A percentile compares a stretch with the other conserved stretches of the same genome.
Evolutionary conservation across 2,888 invertebrate species (phyloP).

Genomic region (Xestia c-nigrum): DNA sequence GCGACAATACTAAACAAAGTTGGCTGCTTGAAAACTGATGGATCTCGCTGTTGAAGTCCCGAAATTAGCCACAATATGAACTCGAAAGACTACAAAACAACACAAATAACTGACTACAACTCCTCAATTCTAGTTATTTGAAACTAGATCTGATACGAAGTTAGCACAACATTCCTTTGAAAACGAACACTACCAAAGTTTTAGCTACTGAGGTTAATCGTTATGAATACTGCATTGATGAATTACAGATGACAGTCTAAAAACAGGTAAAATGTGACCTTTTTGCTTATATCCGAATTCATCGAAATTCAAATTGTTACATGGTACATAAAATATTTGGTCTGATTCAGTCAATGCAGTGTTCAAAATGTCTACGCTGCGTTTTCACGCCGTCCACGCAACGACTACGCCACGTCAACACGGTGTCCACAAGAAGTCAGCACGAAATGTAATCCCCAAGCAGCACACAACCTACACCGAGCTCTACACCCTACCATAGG

Average conservation of each 20-base stretch:
- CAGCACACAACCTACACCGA: conserved; percentile 34
- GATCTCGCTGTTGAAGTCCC: not conserved
- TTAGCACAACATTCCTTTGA: conserved; percentile 10
- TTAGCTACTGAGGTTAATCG: not conserved
- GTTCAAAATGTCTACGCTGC: not conserved
- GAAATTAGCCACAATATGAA: conserved; percentile 3
- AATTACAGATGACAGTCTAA: not conserved
- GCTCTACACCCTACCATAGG: conserved; percentile 69
- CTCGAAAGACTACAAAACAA: conserved; percentile 3
- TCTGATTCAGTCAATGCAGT: not conserved
- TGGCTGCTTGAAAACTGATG: not conserved
- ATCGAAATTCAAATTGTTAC: not conserved
- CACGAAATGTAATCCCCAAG: conserved; percentile 10
- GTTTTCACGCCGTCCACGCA: not conserved
- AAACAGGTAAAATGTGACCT: not conserved
- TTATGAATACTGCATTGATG: conserved; percentile 3
- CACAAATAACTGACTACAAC: not conserved
- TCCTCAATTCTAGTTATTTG: not conserved
- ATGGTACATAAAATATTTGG: not conserved
- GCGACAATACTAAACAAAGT: conserved; percentile 7
- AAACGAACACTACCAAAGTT: conserved; percentile 7
- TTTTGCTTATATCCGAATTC: not conserved
- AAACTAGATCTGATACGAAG: conserved; percentile 4
- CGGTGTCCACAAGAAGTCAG: not conserved
- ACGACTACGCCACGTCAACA: not conserved